phyloP scores from a whole-genome alignment of 1,140 invertebrate species.

The Drosophila ficusphila region DNA sequence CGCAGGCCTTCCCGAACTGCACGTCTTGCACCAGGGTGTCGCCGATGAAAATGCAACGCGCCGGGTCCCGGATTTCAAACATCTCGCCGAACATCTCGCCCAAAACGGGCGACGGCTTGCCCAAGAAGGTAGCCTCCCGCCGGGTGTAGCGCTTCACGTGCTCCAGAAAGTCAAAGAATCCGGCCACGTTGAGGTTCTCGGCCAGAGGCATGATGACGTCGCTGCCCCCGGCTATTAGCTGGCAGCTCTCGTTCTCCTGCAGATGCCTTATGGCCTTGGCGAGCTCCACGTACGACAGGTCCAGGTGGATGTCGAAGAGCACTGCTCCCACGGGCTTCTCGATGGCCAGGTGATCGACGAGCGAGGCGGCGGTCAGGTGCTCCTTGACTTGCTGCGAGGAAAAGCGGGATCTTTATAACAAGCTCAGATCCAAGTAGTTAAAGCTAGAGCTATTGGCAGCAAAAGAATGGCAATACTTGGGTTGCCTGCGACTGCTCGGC shows the following conservation, averaged over 20 bases:
- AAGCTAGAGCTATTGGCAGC: too few species aligned
- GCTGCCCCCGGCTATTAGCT: conserved; percentile 68
- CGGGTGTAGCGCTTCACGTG: conserved; percentile 84
- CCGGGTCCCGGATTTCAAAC: conserved; percentile 84
- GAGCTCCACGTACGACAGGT: conserved; percentile 69
- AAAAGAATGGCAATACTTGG: too few species aligned
- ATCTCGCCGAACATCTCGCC: conserved; percentile 84
- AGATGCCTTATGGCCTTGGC: conserved; percentile 67
- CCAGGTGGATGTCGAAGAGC: conserved; percentile 73
- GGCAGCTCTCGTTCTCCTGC: conserved; percentile 58
- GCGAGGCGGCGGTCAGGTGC: conserved; percentile 57
- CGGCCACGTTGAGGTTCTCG: conserved; percentile 67
- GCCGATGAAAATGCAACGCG: conserved; percentile 86
- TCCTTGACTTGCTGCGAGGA: conserved; percentile 65
- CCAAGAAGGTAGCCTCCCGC: conserved; percentile 84
- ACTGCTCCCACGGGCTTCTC: conserved; percentile 69
- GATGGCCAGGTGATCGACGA: conserved; percentile 57
- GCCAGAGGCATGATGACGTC: conserved; percentile 69
- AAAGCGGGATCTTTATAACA: neutral
- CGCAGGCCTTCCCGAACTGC: conserved; percentile 85
- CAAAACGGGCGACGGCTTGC: conserved; percentile 85
- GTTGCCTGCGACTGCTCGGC: too few species aligned
- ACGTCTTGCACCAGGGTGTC: conserved; percentile 87
- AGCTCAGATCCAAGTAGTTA: too few species aligned
- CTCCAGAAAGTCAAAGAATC: conserved; percentile 84